Base-by-base conservation (phyloP, 2,888 invertebrate genomes). In the Acanthosepion esculentum region DNA sequence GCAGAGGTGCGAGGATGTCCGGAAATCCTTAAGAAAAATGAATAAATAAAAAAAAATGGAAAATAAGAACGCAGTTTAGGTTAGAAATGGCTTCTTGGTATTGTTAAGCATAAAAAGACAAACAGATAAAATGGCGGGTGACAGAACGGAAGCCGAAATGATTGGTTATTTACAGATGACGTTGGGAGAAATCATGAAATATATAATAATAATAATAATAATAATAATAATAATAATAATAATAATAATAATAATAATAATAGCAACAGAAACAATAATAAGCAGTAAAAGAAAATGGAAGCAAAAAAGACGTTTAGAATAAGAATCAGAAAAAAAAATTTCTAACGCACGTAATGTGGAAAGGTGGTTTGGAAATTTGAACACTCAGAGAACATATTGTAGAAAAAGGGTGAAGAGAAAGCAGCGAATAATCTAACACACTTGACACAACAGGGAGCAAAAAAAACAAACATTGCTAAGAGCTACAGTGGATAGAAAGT, bases 161-260 rank as follows among this genome's bases (percentile, higher is more conserved):
- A 78, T 78, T 78, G 78, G 78, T 78, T 78, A 78, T 78, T 78
- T 78, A 15, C n/a, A n/a, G 12, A 59, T 59, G 23, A 59, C 23
- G 23, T 59, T 59, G 59, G 20, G 26, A 59, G 20, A 23, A 59
- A 59, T 59, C 20, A 23, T 59, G 59, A 23, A 20, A 59, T 20
- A 23, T 20, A 59, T 59, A 59, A 59, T 7, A 23, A 23, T 7
- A 23, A 59, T 64, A 26, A 78, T 78, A n/a, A 78, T n/a, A 78
- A 78, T 78, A n/a, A 78, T 78, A 78, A 78, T n/a, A 6, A 78
- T n/a, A 78, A 78, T 78, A 78, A 78, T 78, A 78, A 78, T 78
- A n/a, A n/a, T 78, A 78, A n/a, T 78, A 78, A 78, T 78, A n/a
- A 78, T 78, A 78, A 41, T 78, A 78, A n/a, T 78, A 78, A 78